Percentiles rank a stretch among this genome's conserved stretches.
These are phyloP conservation scores for Hiodon alosoides DNA, from an alignment of 2,113 vertebrate genomes.

Conservation along the genomic window DNA sequence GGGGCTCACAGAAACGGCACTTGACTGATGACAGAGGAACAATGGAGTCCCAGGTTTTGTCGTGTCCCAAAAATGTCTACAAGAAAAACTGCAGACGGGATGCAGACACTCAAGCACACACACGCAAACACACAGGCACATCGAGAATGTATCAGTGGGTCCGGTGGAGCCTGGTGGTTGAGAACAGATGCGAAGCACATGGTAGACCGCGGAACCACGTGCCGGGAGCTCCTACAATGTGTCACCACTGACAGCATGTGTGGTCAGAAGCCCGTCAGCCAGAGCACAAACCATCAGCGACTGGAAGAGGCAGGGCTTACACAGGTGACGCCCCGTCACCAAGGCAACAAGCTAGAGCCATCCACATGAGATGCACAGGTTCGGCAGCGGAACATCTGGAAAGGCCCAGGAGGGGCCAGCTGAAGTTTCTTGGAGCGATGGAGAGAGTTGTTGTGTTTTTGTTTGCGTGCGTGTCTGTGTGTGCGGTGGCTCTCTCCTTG, in stretches of 20 bases:
- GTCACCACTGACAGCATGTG: too few relatives aligned
- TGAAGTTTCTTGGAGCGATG: neutral
- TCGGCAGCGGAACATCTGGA: too few relatives aligned
- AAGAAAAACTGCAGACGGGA: neutral
- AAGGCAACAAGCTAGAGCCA: too few relatives aligned
- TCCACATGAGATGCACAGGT: too few relatives aligned
- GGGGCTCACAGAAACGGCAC: neutral
- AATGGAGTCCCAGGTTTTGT: conserved; percentile 1
- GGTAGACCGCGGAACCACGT: neutral
- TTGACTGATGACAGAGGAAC: conserved; percentile 7
- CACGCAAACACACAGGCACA: neutral
- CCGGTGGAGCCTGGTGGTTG: too few relatives aligned
- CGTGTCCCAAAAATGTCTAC: conserved; percentile 6
- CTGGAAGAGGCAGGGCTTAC: too few relatives aligned
- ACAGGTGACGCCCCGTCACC: too few relatives aligned
- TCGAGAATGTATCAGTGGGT: neutral
- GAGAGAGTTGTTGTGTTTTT: neutral
- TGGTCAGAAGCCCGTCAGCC: too few relatives aligned
- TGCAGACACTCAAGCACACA: neutral
- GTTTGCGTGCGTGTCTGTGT: neutral
- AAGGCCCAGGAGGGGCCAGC: too few relatives aligned
- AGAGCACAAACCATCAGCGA: too few relatives aligned
- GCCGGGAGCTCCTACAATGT: neutral
- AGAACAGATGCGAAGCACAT: neutral
- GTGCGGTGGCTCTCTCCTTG: conserved; percentile 7